Base-by-base conservation (phyloP, 2,797 vertebrate species). In the Macroramphosus scolopax region DNA sequence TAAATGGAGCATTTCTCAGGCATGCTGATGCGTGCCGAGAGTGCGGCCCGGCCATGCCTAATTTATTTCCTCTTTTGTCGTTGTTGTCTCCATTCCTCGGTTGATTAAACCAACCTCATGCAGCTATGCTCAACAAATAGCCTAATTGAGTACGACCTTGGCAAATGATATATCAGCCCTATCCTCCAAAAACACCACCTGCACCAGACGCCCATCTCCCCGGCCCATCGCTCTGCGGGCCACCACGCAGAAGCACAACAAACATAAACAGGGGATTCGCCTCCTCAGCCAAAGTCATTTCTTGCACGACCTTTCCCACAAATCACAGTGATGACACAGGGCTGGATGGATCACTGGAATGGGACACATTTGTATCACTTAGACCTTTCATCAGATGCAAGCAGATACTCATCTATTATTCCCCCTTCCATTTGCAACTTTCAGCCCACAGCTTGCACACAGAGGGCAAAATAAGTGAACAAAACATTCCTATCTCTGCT, bases 101-200 rank as follows among this genome's bases (percentile, higher is more conserved):
- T 84, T 89, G 89, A 89, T 89, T 88, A 91, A 87, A 81, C 88
- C 84, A 88, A 87, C 83, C 83, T 77, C 83, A 85, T 80, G 81
- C 84, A 72, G 83, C 83, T 88, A 83, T 88, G 86, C 86, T 89
- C 86, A 88, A 89, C 86, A 89, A 89, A 89, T 85, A 87, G 84
- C 82, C 86, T 88, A 88, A 89, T 89, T 88, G 85, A 87, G 86
- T 83, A 81, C 79, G 88, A 88, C 87, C 89, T 89, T 89, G 87
- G 87, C 86, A 86, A 89, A 88, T 86, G 87, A 90, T 87, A 87
- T 78, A 88, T 87, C 84, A 86, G 82, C 76, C 82, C 80, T 85
- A 82, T 87, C 84, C 66, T 82, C 81, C 77, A 75, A 80, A 85
- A 84, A 86, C 80, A 81, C 81, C 85, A 85, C 84, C 85, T 87